Evolutionary conservation across 2,113 vertebrate species (phyloP), one percentile per base, ranked within the genome.

Genomic region (Helogale parvula): DNA sequence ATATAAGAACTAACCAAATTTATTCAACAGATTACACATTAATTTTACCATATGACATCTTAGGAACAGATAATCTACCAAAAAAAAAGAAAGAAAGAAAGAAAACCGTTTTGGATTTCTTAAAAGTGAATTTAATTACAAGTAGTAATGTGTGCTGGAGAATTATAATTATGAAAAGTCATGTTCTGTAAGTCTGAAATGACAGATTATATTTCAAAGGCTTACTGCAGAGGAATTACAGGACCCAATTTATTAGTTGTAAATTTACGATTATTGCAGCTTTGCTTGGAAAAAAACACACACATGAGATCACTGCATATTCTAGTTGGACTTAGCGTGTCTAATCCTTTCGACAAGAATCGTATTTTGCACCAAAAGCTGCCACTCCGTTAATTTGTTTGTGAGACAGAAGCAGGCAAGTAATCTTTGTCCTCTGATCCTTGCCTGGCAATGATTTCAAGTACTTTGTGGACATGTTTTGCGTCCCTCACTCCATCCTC

Each of bases 51-150:
- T 98, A 98, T 95, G 98, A 98, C 97, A 98, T 97, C 85, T 84
- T 98, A 97, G 66, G 90, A 98, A 95, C 95, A 98, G 97, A 99
- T 99, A 98, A 99, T 99, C 98, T 98, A 98, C 92, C 97, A 72
- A 74, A 95, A 76, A 97, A 95, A 72, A 96, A 50, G 11, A 98
- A 98, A 97, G 41, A 41, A 41, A 41, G 41, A 41, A 47, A 47
- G 45, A 47, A 47, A 47, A 47, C 45, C 83, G 90, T 97, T 98
- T 98, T 97, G 97, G 97, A 98, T 98, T 98, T 98, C 98, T 98
- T 98, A 95, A 98, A 98, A 98, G 98, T 98, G 98, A 99, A 99
- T 99, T 99, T 99, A 99, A 99, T 99, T 99, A 99, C 97, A 98
- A 98, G 97, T 96, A 97, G 98, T 98, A 98, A 98, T 98, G 87